phyloP scores from a whole-genome alignment of 2,888 invertebrate genomes.

The Acleris cristana region DNA sequence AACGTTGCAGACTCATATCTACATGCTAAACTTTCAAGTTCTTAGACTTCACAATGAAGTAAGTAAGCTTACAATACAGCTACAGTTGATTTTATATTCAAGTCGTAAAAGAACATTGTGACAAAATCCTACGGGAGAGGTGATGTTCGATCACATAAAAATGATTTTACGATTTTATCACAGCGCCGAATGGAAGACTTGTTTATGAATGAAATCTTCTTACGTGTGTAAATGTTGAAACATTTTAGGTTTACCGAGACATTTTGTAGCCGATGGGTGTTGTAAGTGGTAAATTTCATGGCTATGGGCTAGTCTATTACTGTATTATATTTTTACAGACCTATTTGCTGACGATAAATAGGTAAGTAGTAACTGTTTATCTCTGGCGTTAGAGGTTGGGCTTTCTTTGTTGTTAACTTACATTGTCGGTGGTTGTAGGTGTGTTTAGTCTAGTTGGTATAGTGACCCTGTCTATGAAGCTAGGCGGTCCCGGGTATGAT shows the following conservation, averaged over 20 bases:
- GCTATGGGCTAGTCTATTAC: slow-evolving; percentile 3
- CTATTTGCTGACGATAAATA: not conserved
- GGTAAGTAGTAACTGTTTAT: too few species aligned
- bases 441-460: too few species aligned
- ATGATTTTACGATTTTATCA: slow-evolving; percentile 78
- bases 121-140: slow-evolving; percentile 68
- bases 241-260: slow-evolving; percentile 31
- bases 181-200: slow-evolving; percentile 60
- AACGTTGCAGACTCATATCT: not conserved
- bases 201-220: slow-evolving; percentile 72
- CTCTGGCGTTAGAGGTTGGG: too few species aligned
- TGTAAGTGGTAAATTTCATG: slow-evolving; percentile 10
- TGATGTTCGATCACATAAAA: slow-evolving; percentile 70
- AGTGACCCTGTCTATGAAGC: too few species aligned
- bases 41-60: slow-evolving; percentile 10
- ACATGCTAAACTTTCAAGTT: slow-evolving; percentile 5
- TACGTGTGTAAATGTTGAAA: slow-evolving; percentile 42
- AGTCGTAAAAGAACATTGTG: slow-evolving; percentile 73
- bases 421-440: too few species aligned
- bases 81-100: slow-evolving; percentile 52
- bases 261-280: slow-evolving; percentile 2
- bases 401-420: too few species aligned
- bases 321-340: slow-evolving; percentile 7
- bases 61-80: slow-evolving; percentile 29
- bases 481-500: too few species aligned